Evolutionary conservation across 1,140 invertebrate species (phyloP).

Genomic region (Mesaphorura yosii): DNA sequence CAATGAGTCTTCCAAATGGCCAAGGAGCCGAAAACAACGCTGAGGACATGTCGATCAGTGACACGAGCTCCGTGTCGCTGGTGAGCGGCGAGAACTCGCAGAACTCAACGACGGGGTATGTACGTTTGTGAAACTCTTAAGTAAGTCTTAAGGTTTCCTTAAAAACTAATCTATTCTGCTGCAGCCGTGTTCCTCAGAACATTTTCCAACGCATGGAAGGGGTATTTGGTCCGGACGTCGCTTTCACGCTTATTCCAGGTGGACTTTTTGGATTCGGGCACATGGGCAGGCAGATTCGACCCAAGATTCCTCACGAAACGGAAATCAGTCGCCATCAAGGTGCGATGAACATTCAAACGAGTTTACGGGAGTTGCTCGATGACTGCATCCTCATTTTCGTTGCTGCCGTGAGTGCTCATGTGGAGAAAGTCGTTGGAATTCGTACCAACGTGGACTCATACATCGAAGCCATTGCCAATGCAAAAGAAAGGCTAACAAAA

Average conservation of each 20-base stretch:
- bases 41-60: too few species aligned
- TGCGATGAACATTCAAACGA: conserved; percentile 18
- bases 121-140: too few species aligned
- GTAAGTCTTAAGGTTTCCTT: too few species aligned
- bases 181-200: too few species aligned
- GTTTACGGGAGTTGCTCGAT: conserved; percentile 49
- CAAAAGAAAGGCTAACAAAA: conserved; percentile 38
- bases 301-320: conserved; percentile 17
- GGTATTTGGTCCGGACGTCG: too few species aligned
- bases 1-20: too few species aligned
- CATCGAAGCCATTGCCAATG: conserved; percentile 42
- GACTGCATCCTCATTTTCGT: conserved; percentile 56
- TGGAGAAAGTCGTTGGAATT: conserved; percentile 47
- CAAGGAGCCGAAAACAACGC: too few species aligned
- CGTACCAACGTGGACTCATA: conserved; percentile 43
- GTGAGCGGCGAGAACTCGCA: too few species aligned
- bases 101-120: too few species aligned
- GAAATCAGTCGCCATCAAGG: conserved; percentile 21
- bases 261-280: conserved; percentile 17
- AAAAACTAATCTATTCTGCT: too few species aligned
- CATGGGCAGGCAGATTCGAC: conserved; percentile 6
- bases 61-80: too few species aligned
- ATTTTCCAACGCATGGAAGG: too few species aligned
- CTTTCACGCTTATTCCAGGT: conserved; percentile 2
- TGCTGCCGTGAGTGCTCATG: conserved; percentile 53